These are phyloP conservation scores for Neelides sp. DNA, from an alignment of 1,140 invertebrate genomes.

Conservation along the genomic window DNA sequence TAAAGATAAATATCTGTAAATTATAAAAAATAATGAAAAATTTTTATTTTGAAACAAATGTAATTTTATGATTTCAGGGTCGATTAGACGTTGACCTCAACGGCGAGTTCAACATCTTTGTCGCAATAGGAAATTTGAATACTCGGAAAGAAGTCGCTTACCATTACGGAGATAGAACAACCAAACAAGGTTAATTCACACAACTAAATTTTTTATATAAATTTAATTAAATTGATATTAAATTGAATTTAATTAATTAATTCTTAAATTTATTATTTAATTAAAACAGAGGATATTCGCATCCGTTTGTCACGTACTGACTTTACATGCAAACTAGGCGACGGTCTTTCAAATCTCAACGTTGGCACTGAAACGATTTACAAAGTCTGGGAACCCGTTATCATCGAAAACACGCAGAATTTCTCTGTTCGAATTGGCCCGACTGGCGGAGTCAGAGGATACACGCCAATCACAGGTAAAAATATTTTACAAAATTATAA, in stretches of 20 bases:
- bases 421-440: conserved; percentile 69
- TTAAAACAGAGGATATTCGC: conserved; percentile 47
- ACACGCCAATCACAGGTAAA: conserved; percentile 60
- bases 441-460: conserved; percentile 64
- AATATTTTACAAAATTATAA: no score
- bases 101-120: conserved; percentile 62
- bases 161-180: conserved; percentile 58
- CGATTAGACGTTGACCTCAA: conserved; percentile 38
- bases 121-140: conserved; percentile 73
- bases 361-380: conserved; percentile 38
- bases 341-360: conserved; percentile 22
- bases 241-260: background rate
- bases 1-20: background rate
- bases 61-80: conserved; percentile 20
- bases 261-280: background rate
- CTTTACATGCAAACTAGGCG: conserved; percentile 36
- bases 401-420: conserved; percentile 46
- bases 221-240: background rate
- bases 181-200: conserved; percentile 29
- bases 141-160: conserved; percentile 64
- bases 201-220: background rate
- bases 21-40: background rate
- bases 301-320: conserved; percentile 53
- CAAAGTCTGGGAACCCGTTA: conserved; percentile 51
- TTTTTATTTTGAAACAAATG: background rate